phyloP scores from a whole-genome alignment of 2,888 invertebrate genomes.

The Lepetodrilus schrolli region DNA sequence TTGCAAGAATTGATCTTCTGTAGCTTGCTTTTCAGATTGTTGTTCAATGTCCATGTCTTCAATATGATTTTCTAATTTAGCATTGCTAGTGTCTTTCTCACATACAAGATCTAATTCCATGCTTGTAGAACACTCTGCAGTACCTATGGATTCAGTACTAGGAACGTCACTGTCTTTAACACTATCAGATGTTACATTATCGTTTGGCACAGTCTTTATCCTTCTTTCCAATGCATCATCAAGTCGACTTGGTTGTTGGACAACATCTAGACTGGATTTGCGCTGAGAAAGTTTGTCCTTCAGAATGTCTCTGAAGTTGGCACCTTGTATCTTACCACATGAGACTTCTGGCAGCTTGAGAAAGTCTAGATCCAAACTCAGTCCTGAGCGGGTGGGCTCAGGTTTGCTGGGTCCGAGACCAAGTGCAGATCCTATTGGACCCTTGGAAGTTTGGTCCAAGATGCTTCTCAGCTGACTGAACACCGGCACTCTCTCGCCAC shows the following conservation, averaged over 20 bases:
- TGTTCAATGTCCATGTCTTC: too few relatives aligned
- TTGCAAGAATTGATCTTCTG: too few relatives aligned
- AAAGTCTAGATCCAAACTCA: neutral
- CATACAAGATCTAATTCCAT: too few relatives aligned
- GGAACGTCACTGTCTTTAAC: too few relatives aligned
- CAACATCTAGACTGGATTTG: neutral
- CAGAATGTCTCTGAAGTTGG: neutral
- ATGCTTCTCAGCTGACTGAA: neutral
- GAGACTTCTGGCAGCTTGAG: neutral
- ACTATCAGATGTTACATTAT: too few relatives aligned
- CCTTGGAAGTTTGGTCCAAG: neutral
- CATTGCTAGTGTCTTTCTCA: too few relatives aligned
- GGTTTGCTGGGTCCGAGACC: too few relatives aligned
- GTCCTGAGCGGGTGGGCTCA: neutral
- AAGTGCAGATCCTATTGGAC: too few relatives aligned
- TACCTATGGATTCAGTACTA: too few relatives aligned
- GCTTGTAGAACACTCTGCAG: too few relatives aligned
- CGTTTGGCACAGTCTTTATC: neutral
- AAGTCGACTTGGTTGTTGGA: constrained; percentile 5
- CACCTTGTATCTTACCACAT: neutral
- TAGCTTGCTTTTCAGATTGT: too few relatives aligned
- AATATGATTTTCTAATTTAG: too few relatives aligned
- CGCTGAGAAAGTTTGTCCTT: neutral
- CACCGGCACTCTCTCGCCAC: neutral
- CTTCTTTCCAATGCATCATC: constrained; percentile 8